Conservation (phyloP, 2,113 vertebrate species). For the Pelecanus crispus region DNA sequence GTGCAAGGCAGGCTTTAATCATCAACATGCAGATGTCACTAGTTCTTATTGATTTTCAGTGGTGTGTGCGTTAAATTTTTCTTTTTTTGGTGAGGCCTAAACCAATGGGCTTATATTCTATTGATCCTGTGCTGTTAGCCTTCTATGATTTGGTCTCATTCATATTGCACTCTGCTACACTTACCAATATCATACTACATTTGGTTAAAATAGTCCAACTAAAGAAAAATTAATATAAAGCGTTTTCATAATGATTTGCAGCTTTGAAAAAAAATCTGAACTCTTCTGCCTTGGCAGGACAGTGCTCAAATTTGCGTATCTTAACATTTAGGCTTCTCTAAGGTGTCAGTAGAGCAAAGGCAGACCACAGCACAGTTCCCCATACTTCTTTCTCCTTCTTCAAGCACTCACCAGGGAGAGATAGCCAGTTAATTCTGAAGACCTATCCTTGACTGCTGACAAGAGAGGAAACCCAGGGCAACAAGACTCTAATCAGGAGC, state of each 20-base stretch:
- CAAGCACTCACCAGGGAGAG: neutral
- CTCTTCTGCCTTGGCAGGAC: neutral
- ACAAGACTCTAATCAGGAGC: neutral
- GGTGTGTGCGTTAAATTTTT: neutral
- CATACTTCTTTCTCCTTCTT: neutral
- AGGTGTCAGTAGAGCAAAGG: neutral
- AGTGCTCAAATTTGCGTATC: neutral
- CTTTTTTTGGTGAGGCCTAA: neutral
- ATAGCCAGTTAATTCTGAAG: neutral
- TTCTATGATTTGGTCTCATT: neutral
- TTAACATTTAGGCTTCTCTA: neutral
- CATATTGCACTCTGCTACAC: neutral
- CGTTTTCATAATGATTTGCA: neutral
- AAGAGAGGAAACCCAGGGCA: neutral
- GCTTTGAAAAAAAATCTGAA: neutral
- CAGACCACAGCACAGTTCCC: neutral
- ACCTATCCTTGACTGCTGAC: neutral
- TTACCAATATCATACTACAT: neutral
- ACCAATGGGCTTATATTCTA: neutral
- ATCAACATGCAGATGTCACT: neutral
- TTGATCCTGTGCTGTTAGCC: neutral
- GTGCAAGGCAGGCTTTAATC: neutral
- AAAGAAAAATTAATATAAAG: neutral
- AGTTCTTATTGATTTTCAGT: neutral
- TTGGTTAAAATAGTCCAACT: neutral